These are phyloP conservation scores for Spinus olivaceus DNA, from an alignment of 2,797 vertebrate species.

Conservation along the genomic window DNA sequence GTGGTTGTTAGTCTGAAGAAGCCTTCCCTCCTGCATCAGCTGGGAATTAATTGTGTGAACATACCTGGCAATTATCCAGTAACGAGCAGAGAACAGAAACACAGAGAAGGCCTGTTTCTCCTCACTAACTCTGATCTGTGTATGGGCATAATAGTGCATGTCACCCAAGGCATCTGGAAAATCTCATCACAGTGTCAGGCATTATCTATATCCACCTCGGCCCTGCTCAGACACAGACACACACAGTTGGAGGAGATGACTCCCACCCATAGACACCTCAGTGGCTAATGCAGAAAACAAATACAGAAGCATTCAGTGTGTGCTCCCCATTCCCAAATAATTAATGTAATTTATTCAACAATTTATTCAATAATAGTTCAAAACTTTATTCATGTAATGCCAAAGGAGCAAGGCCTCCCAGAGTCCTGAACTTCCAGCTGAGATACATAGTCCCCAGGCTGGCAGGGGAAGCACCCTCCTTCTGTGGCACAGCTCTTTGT, in stretches of 20 bases:
- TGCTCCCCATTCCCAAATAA: not conserved
- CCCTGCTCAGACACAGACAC: not conserved
- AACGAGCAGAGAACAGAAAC: conserved; percentile 27
- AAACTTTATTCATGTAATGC: not conserved
- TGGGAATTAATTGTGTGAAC: conserved; percentile 7
- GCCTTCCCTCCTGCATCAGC: not conserved
- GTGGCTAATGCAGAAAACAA: not conserved
- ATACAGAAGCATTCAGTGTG: not conserved
- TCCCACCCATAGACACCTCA: not conserved
- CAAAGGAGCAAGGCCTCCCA: not conserved
- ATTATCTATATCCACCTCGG: not conserved
- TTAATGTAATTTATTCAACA: not conserved
- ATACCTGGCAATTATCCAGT: conserved; percentile 49
- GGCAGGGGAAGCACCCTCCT: not conserved
- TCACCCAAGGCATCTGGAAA: conserved; percentile 20
- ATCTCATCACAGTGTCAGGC: conserved; percentile 20
- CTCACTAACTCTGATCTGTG: conserved; percentile 16
- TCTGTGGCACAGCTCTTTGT: not conserved
- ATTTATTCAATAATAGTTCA: not conserved
- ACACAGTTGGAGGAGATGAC: not conserved
- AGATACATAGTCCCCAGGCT: not conserved
- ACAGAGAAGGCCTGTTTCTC: conserved; percentile 43
- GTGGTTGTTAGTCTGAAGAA: not conserved
- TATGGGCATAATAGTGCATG: conserved; percentile 22
- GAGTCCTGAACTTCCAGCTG: not conserved